A percentile compares a stretch with the other conserved stretches of the same genome.
Evolutionary conservation across 2,888 invertebrate genomes (phyloP).

Genomic region (Seladonia tumulorum): DNA sequence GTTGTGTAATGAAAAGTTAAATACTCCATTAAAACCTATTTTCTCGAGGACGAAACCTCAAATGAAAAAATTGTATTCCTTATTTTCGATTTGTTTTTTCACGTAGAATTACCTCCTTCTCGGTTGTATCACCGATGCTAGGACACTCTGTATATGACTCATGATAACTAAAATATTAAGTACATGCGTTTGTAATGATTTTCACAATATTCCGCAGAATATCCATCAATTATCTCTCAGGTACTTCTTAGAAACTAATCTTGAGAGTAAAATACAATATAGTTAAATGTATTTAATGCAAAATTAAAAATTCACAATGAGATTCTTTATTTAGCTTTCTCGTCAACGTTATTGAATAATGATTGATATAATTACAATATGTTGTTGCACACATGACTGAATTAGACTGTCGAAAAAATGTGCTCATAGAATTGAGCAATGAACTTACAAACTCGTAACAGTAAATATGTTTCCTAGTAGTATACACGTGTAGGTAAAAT

Average conservation of each 20-base stretch:
- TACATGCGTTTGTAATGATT: background rate
- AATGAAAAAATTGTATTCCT: too few species aligned
- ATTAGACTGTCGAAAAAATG: conserved; percentile 12
- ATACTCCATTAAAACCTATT: background rate
- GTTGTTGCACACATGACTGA: background rate
- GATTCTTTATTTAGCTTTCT: conserved; percentile 50
- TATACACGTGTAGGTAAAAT: background rate
- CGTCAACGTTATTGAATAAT: conserved; percentile 12
- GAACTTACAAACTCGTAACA: conserved; percentile 7
- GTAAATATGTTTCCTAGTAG: conserved; percentile 1
- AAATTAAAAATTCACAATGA: conserved; percentile 36
- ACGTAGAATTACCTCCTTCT: too few species aligned
- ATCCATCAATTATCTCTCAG: conserved; percentile 51
- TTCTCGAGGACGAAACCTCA: too few species aligned
- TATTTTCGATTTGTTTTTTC: too few species aligned
- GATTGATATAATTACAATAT: conserved; percentile 15
- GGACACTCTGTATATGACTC: too few species aligned
- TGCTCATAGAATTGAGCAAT: conserved; percentile 56
- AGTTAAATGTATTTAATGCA: conserved; percentile 13
- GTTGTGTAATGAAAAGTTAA: background rate
- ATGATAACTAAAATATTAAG: background rate
- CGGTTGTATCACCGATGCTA: too few species aligned
- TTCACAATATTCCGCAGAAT: conserved; percentile 9
- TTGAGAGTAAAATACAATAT: conserved; percentile 16
- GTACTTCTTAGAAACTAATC: conserved; percentile 34